Percentiles rank a stretch among this genome's conserved stretches.
Conservation (phyloP, 2,113 vertebrate species). For the Bombycilla garrulus region DNA sequence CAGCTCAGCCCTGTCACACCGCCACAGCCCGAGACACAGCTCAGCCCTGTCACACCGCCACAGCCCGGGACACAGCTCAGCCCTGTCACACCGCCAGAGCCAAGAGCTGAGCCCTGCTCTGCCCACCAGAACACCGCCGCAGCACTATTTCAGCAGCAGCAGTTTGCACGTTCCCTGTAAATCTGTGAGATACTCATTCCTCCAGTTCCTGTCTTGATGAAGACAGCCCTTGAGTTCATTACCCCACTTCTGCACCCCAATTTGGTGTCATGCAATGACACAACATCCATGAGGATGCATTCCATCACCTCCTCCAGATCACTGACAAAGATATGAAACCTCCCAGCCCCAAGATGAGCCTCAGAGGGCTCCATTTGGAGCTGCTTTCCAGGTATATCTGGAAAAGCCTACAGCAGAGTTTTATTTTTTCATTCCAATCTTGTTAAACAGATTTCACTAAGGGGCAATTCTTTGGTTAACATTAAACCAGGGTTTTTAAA, state of each 20-base stretch:
- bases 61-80: too few relatives aligned
- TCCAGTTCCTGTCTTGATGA: background rate
- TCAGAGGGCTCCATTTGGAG: background rate
- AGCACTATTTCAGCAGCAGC: background rate
- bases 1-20: background rate
- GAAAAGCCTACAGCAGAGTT: too few relatives aligned
- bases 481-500: background rate
- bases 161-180: background rate
- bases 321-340: background rate
- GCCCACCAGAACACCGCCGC: background rate
- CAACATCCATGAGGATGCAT: background rate
- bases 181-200: background rate
- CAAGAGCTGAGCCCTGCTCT: background rate
- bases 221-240: background rate
- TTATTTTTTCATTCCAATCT: background rate
- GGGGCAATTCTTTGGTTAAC: background rate
- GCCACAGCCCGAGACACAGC: too few relatives aligned
- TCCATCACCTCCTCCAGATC: background rate
- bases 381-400: background rate
- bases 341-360: fast-evolving
- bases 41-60: too few relatives aligned
- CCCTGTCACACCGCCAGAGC: too few relatives aligned
- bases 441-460: background rate
- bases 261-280: fast-evolving
- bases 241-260: too few relatives aligned